Conservation (phyloP, 2,888 invertebrate species). For the Tetranychus piercei region DNA sequence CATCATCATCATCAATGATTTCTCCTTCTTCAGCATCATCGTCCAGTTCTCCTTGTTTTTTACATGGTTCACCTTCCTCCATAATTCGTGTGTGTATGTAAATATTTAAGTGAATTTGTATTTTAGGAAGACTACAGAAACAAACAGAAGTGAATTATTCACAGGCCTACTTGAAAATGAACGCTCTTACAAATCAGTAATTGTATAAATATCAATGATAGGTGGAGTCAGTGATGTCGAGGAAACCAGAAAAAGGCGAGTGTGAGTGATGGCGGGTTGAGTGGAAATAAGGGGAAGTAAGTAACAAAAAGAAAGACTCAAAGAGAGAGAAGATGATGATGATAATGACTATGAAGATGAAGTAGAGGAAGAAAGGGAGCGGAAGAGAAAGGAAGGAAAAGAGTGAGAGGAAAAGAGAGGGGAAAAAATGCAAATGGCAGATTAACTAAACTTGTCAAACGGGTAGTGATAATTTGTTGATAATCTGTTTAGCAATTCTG, state of each 20-base stretch:
- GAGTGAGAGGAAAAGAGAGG: neutral
- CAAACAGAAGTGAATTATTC: neutral
- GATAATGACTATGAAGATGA: neutral
- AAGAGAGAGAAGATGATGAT: neutral
- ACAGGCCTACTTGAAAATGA: neutral
- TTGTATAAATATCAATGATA: no score
- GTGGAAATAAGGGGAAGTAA: neutral
- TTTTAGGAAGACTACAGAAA: neutral
- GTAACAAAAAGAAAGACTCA: neutral
- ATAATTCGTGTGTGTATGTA: neutral
- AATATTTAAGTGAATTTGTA: neutral
- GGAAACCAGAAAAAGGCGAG: no score
- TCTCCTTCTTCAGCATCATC: constrained; percentile 23
- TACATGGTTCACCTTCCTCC: constrained; percentile 25
- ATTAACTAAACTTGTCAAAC: neutral
- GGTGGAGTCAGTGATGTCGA: no score
- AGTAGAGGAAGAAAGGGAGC: constrained; percentile 7
- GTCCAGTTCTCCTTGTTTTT: constrained; percentile 27
- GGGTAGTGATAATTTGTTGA: neutral
- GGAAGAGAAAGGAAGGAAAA: constrained; percentile 2
- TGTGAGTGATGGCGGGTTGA: no score
- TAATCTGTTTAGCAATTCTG: no score
- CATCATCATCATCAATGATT: constrained; percentile 10
- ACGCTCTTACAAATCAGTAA: neutral
- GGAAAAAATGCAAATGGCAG: neutral